Evolutionary conservation across 2,888 invertebrate species (phyloP), one percentile per base, ranked within the genome.

Genomic region (Temnothorax ravouxi): DNA sequence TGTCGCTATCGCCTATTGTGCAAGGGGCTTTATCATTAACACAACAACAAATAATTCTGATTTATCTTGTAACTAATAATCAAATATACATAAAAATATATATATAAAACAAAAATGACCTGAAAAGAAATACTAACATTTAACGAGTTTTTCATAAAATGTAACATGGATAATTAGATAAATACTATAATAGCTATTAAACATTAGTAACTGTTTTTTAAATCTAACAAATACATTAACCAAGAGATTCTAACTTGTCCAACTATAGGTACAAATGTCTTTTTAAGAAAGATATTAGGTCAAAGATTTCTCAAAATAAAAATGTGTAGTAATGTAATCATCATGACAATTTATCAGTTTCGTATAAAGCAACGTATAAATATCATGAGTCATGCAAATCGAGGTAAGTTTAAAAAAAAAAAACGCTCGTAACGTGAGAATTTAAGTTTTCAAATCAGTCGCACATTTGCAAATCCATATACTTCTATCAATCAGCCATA

Each of bases 401-500:
- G 15, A 74, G 8, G 18, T 44, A 47, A 59, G 18, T 29, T 18
- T 18, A 9, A 44, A 44, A 41, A 44, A 41, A 44, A 59, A 59
- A 41, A 41, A 54, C 18, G 13, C 13, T 47, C 2, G 8, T 5
- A 29, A 15, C 5, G 3, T 3, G 3, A 3, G 25, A 67, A 66
- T 25, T 52, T 15, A n/a, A 47, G 50, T 29, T 52, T 52, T 34
- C 6, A 15, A 18, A 15, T 18, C 11, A 29, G 72, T 80, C 74
- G 69, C 83, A 82, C 84, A 69, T 38, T 83, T 64, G 62, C 15
- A 21, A 38, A 71, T 52, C 50, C 67, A n/a, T 76, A 79, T 62
- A 81, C 83, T 69, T 66, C 76, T 72, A 66, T 74, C 56, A 47
- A 84, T 18, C 66, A 67, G 61, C 64, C 69, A 47, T 47, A 38